Conservation (phyloP, 2,888 invertebrate genomes). For the Parapristionchus giblindavisi region DNA sequence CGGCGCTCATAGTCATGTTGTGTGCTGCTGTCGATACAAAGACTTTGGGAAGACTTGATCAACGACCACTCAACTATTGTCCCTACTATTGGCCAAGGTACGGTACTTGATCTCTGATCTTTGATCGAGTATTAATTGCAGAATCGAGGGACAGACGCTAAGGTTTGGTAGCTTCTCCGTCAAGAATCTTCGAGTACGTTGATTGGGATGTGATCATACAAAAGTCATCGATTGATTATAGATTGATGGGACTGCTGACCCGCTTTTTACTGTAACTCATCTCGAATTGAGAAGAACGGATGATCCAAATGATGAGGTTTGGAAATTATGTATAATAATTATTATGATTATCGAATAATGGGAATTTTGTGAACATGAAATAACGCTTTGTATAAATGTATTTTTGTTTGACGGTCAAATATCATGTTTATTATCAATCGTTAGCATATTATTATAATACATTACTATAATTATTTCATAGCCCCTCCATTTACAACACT, state of each 20-base stretch:
- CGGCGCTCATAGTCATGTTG: constrained; percentile 63
- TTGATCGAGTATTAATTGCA: constrained; percentile 5
- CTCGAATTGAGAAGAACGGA: constrained; percentile 44
- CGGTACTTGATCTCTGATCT: neutral
- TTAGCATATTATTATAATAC: neutral
- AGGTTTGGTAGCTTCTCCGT: constrained; percentile 51
- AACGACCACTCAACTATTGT: constrained; percentile 47
- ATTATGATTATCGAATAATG: neutral
- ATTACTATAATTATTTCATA: constrained; percentile 12
- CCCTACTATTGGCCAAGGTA: constrained; percentile 66
- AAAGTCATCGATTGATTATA: neutral
- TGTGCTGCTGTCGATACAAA: constrained; percentile 58
- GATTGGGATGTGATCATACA: too few relatives aligned
- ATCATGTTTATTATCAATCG: neutral
- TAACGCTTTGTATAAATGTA: neutral
- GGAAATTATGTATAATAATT: neutral
- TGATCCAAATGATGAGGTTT: constrained; percentile 27
- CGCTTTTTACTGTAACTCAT: constrained; percentile 61
- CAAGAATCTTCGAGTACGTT: constrained; percentile 44
- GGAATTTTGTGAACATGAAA: neutral
- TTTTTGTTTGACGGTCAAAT: neutral
- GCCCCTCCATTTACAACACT: constrained; percentile 59
- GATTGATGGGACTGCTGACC: constrained; percentile 59
- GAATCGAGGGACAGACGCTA: constrained; percentile 47
- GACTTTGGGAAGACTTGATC: constrained; percentile 49